A percentile compares a stretch with the other conserved stretches of the same genome.
Evolutionary conservation across 2,797 vertebrate genomes (phyloP).

Genomic region (Gymnoscopelus braueri): DNA sequence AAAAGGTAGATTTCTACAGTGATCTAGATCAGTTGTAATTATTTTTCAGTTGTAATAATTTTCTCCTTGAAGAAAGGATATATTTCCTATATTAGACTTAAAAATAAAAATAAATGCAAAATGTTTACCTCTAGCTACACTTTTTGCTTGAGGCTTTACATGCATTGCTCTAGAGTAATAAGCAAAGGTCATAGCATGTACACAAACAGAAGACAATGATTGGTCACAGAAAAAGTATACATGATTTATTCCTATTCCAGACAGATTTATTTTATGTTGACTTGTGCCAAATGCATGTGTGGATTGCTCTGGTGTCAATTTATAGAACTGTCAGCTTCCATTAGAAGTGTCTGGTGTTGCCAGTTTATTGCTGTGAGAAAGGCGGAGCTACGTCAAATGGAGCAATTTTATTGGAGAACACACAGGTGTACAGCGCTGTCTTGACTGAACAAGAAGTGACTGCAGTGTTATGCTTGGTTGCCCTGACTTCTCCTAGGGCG

Average conservation of each 20-base stretch:
- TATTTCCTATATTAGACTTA: too few species aligned
- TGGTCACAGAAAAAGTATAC: not conserved
- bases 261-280: conserved; percentile 22
- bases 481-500: conserved; percentile 57
- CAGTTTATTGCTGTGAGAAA: not conserved
- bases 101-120: too few species aligned
- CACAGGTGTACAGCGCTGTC: conserved; percentile 55
- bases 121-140: too few species aligned
- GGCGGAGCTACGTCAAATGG: conserved; percentile 4
- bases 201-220: too few species aligned
- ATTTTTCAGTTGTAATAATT: too few species aligned
- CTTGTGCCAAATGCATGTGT: conserved; percentile 3
- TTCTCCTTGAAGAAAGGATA: too few species aligned
- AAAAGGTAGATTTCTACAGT: too few species aligned
- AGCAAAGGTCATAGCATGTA: too few species aligned
- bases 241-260: conserved; percentile 14
- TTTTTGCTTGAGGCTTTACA: too few species aligned
- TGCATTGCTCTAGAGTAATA: too few species aligned
- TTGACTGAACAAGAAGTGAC: conserved; percentile 70
- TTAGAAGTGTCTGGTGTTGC: conserved; percentile 42
- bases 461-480: conserved; percentile 62
- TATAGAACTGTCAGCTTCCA: conserved; percentile 53
- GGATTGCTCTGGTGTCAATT: conserved; percentile 31
- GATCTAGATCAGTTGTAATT: too few species aligned
- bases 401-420: conserved; percentile 38